Evolutionary conservation across 2,113 vertebrate genomes (phyloP).

Genomic region (Stictonetta naevosa): DNA sequence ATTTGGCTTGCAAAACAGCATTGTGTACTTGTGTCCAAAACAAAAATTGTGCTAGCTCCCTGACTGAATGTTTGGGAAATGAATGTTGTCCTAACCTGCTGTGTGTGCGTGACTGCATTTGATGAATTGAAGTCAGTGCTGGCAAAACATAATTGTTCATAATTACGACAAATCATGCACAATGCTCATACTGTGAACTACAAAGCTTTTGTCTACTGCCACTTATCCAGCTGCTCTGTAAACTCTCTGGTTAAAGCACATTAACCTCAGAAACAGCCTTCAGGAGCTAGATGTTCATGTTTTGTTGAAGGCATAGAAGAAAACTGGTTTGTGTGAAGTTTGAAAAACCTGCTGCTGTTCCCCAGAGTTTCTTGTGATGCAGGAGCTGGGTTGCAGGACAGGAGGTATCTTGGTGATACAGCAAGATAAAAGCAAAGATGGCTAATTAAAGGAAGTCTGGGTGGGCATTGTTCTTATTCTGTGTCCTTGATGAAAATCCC

Average conservation of each 20-base stretch:
- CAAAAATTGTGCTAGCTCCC: not conserved
- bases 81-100: not conserved
- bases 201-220: not conserved
- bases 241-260: not conserved
- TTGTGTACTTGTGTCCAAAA: not conserved
- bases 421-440: not conserved
- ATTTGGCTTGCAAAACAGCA: not conserved
- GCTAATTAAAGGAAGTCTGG: not conserved
- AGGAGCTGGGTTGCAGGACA: not conserved
- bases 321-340: not conserved
- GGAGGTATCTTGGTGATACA: not conserved
- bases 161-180: not conserved
- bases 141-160: not conserved
- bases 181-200: not conserved
- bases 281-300: not conserved
- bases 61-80: not conserved
- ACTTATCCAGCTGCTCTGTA: not conserved
- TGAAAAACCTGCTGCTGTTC: not conserved
- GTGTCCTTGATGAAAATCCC: constrained; percentile 17
- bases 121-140: not conserved
- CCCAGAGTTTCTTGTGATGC: not conserved
- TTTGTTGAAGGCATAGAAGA: not conserved
- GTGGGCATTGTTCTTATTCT: not conserved
- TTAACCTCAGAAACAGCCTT: not conserved
- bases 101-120: not conserved